Evolutionary conservation across 1,140 invertebrate genomes (phyloP).

Genomic region (Listronotus bonariensis): DNA sequence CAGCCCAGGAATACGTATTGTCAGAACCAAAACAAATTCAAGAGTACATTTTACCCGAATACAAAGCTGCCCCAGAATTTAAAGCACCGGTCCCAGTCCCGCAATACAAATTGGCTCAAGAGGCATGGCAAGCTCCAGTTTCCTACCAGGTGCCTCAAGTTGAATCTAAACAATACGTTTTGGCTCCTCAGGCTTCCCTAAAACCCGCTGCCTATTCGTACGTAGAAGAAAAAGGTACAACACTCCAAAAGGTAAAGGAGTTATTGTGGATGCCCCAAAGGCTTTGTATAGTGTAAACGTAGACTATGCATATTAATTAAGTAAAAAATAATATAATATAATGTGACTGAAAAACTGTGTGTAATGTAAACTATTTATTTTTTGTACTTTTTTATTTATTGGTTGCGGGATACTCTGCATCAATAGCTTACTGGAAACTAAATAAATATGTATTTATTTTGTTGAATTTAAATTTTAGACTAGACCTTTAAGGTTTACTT

Average conservation of each 20-base stretch:
- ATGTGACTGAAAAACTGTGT: too few relatives aligned
- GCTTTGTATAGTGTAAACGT: too few relatives aligned
- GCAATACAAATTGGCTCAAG: constrained; percentile 11
- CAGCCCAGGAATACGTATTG: not conserved
- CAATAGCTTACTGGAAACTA: too few relatives aligned
- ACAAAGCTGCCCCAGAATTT: not conserved
- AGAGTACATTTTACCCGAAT: constrained; percentile 1
- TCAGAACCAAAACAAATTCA: not conserved
- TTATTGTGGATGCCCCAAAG: constrained; percentile 1
- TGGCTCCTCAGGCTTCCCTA: not conserved
- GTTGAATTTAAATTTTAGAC: too few relatives aligned
- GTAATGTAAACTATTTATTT: too few relatives aligned
- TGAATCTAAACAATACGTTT: constrained; percentile 2
- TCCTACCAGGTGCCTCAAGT: constrained; percentile 1
- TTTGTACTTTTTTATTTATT: too few relatives aligned
- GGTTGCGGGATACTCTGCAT: too few relatives aligned
- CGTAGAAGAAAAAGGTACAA: constrained; percentile 18
- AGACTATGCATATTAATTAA: too few relatives aligned
- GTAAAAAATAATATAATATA: too few relatives aligned
- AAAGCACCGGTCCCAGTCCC: not conserved
- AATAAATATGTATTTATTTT: too few relatives aligned
- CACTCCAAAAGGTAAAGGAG: constrained; percentile 11
- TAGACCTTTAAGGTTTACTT: too few relatives aligned
- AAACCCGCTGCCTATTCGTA: constrained; percentile 6
- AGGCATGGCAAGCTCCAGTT: not conserved